These are phyloP conservation scores for Muraenolepis orangiensis DNA, from an alignment of 2,797 vertebrate genomes.

Conservation along the genomic window DNA sequence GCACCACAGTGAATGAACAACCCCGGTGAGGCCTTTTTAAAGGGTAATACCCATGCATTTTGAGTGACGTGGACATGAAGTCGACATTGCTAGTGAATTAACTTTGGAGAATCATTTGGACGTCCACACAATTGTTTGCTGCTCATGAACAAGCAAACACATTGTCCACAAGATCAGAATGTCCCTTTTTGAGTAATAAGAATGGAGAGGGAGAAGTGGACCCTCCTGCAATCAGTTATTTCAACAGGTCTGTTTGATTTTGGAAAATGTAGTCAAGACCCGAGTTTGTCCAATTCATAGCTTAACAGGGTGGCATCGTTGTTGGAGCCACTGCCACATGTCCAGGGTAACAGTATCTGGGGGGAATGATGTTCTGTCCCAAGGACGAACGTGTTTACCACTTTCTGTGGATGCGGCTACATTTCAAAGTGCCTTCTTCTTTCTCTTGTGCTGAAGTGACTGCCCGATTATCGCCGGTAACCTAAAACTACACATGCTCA, in stretches of 20 bases:
- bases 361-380: constrained; percentile 51
- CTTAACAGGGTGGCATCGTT: neutral
- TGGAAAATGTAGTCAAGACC: neutral
- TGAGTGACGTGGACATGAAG: neutral
- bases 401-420: constrained; percentile 55
- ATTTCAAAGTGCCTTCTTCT: constrained; percentile 52
- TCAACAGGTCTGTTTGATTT: neutral
- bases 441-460: constrained; percentile 63
- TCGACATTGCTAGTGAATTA: too few species aligned
- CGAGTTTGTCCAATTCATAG: neutral
- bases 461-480: constrained; percentile 62
- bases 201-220: too few species aligned
- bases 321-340: neutral
- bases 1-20: neutral
- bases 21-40: neutral
- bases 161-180: too few species aligned
- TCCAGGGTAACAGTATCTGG: constrained; percentile 8
- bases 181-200: too few species aligned
- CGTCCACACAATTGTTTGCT: too few species aligned
- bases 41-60: neutral
- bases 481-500: constrained; percentile 60
- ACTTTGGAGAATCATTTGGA: too few species aligned
- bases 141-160: too few species aligned
- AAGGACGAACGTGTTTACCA: constrained; percentile 66
- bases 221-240: too few species aligned